phyloP scores from a whole-genome alignment of 2,113 vertebrate genomes.

The Cavia aperea region DNA sequence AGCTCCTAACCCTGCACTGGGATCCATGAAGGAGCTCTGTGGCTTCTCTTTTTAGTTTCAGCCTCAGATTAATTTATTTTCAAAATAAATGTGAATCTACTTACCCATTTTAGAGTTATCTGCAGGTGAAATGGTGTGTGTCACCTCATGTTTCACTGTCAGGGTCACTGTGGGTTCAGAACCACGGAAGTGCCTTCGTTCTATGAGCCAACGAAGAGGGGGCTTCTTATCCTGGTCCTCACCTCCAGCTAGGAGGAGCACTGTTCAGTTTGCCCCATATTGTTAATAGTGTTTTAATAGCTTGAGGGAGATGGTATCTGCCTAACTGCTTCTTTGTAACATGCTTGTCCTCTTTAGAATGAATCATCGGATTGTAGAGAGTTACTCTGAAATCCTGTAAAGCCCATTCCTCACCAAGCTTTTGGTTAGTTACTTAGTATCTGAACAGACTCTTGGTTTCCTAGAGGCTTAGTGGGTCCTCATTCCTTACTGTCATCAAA shows the following conservation, averaged over 20 bases:
- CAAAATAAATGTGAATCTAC: slow-evolving; percentile 48
- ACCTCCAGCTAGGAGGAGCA: fast-evolving
- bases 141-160: not conserved
- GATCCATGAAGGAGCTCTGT: slow-evolving; percentile 26
- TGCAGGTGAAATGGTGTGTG: slow-evolving; percentile 17
- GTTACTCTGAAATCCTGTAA: not conserved
- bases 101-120: slow-evolving; percentile 61
- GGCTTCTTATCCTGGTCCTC: not conserved
- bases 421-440: not conserved
- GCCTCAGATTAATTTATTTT: slow-evolving; percentile 60
- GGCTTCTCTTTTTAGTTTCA: slow-evolving; percentile 40
- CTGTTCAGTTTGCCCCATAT: not conserved
- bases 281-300: not conserved
- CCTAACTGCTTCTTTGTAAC: not conserved
- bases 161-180: not conserved
- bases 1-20: not conserved
- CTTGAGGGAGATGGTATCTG: not conserved
- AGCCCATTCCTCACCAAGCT: not conserved
- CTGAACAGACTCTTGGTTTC: not conserved
- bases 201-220: not conserved
- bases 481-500: not conserved
- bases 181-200: not conserved
- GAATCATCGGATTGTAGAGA: not conserved
- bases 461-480: not conserved
- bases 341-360: not conserved